phyloP scores from a whole-genome alignment of 2,113 vertebrate species.

The Silurus glanis region DNA sequence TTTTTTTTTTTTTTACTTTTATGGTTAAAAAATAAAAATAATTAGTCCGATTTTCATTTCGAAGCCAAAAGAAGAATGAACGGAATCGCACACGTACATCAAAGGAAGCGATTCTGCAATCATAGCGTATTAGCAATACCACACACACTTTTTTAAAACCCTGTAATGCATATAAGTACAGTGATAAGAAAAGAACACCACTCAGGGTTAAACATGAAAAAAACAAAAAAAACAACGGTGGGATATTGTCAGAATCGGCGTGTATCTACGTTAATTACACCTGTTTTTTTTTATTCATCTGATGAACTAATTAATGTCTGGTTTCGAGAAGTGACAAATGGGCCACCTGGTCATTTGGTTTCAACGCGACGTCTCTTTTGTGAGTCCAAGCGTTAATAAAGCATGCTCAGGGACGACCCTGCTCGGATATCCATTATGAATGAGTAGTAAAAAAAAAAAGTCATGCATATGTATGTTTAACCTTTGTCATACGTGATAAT shows the following conservation, averaged over 20 bases:
- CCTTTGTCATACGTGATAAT: constrained; percentile 27
- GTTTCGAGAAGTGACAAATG: constrained; percentile 61
- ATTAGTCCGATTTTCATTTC: background rate
- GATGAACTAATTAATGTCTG: constrained; percentile 65
- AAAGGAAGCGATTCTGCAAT: constrained; percentile 5
- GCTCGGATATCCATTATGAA: constrained; percentile 47
- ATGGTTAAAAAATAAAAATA: too few species aligned
- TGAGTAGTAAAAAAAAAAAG: background rate
- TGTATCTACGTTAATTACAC: constrained; percentile 60
- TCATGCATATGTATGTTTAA: constrained; percentile 52
- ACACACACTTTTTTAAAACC: constrained; percentile 46
- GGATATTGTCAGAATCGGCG: constrained; percentile 28
- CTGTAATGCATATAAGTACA: constrained; percentile 57
- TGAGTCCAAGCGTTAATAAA: constrained; percentile 51
- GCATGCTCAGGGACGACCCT: constrained; percentile 38
- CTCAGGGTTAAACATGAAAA: constrained; percentile 47
- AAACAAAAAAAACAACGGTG: background rate
- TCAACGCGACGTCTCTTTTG: constrained; percentile 42
- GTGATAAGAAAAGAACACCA: constrained; percentile 56
- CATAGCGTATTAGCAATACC: background rate
- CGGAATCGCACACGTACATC: background rate
- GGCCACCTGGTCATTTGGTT: constrained; percentile 64
- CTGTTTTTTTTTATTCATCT: constrained; percentile 61
- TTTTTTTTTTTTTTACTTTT: too few species aligned
- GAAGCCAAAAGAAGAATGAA: background rate